phyloP scores from a whole-genome alignment of 1,140 invertebrate species.

The Grapholita molesta region DNA sequence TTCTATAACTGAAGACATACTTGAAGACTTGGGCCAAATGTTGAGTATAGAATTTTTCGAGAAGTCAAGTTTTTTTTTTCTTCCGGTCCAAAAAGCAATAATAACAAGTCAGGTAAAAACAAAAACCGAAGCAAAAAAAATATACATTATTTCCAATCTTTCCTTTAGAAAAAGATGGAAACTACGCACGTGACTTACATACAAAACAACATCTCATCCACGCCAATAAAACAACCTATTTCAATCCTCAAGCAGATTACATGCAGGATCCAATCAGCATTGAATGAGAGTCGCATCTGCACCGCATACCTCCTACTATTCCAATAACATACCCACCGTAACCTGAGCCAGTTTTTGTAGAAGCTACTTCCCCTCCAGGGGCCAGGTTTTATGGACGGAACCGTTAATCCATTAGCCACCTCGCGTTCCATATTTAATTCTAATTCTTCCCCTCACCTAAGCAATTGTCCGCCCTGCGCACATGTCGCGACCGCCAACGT shows the following conservation, averaged over 20 bases:
- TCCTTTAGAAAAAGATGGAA: neutral
- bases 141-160: neutral
- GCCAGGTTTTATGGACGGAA: neutral
- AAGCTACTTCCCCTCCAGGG: neutral
- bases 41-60: too few relatives aligned
- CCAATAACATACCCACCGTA: neutral
- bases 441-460: slow-evolving; percentile 28
- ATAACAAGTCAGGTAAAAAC: too few relatives aligned
- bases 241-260: slow-evolving; percentile 11
- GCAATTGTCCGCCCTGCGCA: slow-evolving; percentile 67
- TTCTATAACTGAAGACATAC: too few relatives aligned
- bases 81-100: too few relatives aligned
- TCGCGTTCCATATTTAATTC: slow-evolving; percentile 69
- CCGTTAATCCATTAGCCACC: slow-evolving; percentile 72
- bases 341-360: neutral
- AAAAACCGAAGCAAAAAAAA: too few relatives aligned
- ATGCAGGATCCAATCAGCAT: slow-evolving; percentile 9
- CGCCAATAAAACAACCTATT: slow-evolving; percentile 3
- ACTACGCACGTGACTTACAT: neutral
- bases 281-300: slow-evolving; percentile 11
- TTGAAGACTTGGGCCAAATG: too few relatives aligned
- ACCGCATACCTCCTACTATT: slow-evolving; percentile 2
- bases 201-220: slow-evolving; percentile 6
- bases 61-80: too few relatives aligned
- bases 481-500: slow-evolving; percentile 62